These are phyloP conservation scores for Cotesia vestalis DNA, from an alignment of 1,140 invertebrate genomes.

Conservation along the genomic window DNA sequence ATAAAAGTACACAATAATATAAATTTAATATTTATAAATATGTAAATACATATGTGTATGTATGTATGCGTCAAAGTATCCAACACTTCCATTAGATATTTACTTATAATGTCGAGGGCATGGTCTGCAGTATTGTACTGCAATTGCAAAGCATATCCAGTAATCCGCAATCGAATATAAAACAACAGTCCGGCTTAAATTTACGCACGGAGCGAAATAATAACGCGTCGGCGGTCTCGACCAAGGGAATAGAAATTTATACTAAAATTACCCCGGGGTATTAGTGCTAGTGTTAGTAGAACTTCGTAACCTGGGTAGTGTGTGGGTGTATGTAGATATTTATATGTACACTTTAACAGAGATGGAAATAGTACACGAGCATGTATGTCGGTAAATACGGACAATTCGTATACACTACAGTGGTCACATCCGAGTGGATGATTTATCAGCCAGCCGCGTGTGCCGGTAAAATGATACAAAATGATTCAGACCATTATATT, in stretches of 20 bases:
- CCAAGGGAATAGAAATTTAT: conserved; percentile 55
- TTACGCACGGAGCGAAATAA: conserved; percentile 41
- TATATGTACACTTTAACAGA: conserved; percentile 21
- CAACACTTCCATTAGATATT: too few species aligned
- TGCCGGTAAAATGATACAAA: conserved; percentile 61
- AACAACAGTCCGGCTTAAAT: not conserved
- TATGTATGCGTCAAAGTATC: too few species aligned
- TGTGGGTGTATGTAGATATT: conserved; percentile 21
- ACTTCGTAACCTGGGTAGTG: conserved; percentile 24
- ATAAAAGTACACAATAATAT: too few species aligned
- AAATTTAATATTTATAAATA: too few species aligned
- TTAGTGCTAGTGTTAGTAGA: conserved; percentile 44
- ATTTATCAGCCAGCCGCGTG: conserved; percentile 58
- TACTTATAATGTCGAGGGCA: not conserved
- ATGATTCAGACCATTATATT: conserved; percentile 44
- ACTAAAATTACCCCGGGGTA: conserved; percentile 53
- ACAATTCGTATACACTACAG: conserved; percentile 45
- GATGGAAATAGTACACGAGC: too few species aligned
- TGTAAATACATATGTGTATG: too few species aligned
- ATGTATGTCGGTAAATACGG: conserved; percentile 40
- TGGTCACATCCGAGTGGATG: conserved; percentile 46
- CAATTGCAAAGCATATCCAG: conserved; percentile 17
- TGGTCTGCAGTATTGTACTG: not conserved
- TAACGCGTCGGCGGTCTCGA: conserved; percentile 41
- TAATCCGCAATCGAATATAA: conserved; percentile 7